Evolutionary conservation across 2,888 invertebrate species (phyloP).

Genomic region (Latheticus oryzae): DNA sequence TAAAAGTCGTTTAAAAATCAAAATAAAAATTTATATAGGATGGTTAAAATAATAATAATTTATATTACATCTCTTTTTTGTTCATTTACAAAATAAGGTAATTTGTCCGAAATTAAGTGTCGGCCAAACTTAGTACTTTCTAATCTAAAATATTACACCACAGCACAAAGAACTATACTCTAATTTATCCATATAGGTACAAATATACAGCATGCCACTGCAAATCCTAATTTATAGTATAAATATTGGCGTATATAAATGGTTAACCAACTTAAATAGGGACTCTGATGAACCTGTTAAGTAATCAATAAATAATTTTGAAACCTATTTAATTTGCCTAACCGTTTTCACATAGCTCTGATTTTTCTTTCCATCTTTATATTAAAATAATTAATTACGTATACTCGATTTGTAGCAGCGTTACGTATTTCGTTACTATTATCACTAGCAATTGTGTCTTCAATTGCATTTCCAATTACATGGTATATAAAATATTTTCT

Average conservation of each 20-base stretch:
- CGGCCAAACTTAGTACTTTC: constrained; percentile 61
- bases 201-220: constrained; percentile 66
- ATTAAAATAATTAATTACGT: constrained; percentile 61
- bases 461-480: constrained; percentile 55
- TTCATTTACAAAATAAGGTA: constrained; percentile 56
- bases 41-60: constrained; percentile 58
- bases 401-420: constrained; percentile 64
- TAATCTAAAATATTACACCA: constrained; percentile 67
- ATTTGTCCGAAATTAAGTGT: constrained; percentile 48
- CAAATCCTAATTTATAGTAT: constrained; percentile 62
- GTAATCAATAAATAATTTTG: constrained; percentile 42
- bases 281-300: constrained; percentile 40
- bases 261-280: constrained; percentile 58
- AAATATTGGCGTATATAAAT: constrained; percentile 55
- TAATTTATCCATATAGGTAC: constrained; percentile 67
- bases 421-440: constrained; percentile 64
- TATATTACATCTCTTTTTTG: constrained; percentile 57
- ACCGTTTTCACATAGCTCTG: constrained; percentile 53
- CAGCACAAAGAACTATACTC: constrained; percentile 67
- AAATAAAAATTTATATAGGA: constrained; percentile 59
- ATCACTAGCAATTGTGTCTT: constrained; percentile 58
- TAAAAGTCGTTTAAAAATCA: constrained; percentile 54
- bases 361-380: too few species aligned
- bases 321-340: constrained; percentile 56
- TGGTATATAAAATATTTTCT: constrained; percentile 60